Conservation (phyloP, 2,888 invertebrate genomes). For the Dasysyrphus tricinctus region DNA sequence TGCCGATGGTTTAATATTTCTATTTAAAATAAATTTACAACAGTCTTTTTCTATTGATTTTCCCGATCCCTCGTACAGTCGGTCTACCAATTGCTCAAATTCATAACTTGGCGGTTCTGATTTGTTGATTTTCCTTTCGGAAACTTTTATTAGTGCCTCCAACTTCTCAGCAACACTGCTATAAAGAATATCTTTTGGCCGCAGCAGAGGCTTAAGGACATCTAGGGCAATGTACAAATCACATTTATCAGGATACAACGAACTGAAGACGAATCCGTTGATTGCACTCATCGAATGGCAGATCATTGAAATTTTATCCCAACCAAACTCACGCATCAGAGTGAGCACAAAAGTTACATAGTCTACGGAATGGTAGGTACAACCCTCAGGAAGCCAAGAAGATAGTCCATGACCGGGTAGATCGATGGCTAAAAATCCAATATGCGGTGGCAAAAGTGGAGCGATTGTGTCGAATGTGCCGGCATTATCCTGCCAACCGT, state of each 20-base stretch:
- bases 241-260: constrained; percentile 86
- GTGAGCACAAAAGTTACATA: constrained; percentile 84
- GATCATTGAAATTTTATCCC: constrained; percentile 88
- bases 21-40: constrained; percentile 85
- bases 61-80: constrained; percentile 85
- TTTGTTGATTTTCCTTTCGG: constrained; percentile 80
- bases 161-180: constrained; percentile 82
- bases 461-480: constrained; percentile 89
- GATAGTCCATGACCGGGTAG: constrained; percentile 90
- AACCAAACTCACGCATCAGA: constrained; percentile 87
- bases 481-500: constrained; percentile 92
- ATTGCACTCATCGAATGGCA: constrained; percentile 89
- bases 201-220: constrained; percentile 79
- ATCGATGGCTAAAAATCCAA: constrained; percentile 86
- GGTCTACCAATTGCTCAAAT: constrained; percentile 86
- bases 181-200: constrained; percentile 77
- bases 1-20: constrained; percentile 85
- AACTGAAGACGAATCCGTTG: constrained; percentile 86
- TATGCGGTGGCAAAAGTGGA: constrained; percentile 85
- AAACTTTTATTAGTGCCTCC: constrained; percentile 83
- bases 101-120: constrained; percentile 86
- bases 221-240: constrained; percentile 81
- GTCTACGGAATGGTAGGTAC: constrained; percentile 84
- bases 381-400: constrained; percentile 87
- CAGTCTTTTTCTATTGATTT: constrained; percentile 86